Evolutionary conservation across 2,113 vertebrate genomes (phyloP).

Genomic region (Cynoglossus semilaevis): DNA sequence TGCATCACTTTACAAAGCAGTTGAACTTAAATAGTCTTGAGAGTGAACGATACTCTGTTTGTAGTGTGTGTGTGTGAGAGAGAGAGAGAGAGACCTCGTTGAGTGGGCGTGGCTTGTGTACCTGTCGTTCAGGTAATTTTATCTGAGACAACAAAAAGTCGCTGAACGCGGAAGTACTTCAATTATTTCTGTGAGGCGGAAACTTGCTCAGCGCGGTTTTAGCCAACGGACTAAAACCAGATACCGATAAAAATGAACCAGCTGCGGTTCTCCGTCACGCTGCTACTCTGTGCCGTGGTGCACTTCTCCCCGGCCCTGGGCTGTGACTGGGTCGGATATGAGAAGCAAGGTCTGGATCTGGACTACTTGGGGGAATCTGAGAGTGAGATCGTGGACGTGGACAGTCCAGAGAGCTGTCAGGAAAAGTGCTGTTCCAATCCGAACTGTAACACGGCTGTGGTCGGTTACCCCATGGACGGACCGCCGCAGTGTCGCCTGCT

Average conservation of each 20-base stretch:
- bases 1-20: too few relatives aligned
- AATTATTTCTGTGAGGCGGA: not conserved
- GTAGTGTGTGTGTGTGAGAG: not conserved
- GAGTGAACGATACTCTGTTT: too few relatives aligned
- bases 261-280: not conserved
- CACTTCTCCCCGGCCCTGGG: not conserved
- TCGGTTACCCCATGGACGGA: conserved; percentile 36
- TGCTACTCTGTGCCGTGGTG: conserved; percentile 3
- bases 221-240: too few relatives aligned
- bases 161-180: conserved; percentile 38
- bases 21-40: too few relatives aligned
- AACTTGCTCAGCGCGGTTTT: fast-evolving
- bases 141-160: conserved; percentile 27
- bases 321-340: conserved; percentile 43
- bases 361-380: not conserved
- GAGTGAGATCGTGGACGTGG: fast-evolving
- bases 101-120: conserved; percentile 32
- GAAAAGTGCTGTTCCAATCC: conserved; percentile 39
- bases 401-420: conserved; percentile 30
- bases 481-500: conserved; percentile 45
- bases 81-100: not conserved
- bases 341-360: conserved; percentile 6
- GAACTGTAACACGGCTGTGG: conserved; percentile 55
- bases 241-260: not conserved
- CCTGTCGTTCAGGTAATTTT: conserved; percentile 53